A percentile compares a stretch with the other conserved stretches of the same genome.
Evolutionary conservation across 2,888 invertebrate species (phyloP).

Genomic region (Odiellus spinosus): DNA sequence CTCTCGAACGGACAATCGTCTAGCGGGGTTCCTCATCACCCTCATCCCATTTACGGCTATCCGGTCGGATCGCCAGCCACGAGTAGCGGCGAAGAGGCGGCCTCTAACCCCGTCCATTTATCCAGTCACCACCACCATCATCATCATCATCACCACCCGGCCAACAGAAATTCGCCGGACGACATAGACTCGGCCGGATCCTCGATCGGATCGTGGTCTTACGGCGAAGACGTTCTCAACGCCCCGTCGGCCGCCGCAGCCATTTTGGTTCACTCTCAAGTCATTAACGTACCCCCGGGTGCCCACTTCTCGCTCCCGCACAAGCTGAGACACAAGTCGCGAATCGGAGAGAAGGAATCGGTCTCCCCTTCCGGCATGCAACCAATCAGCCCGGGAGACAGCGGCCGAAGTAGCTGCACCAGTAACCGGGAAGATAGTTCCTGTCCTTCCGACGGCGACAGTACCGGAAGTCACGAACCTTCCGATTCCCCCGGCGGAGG

Average conservation of each 20-base stretch:
- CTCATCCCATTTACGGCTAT: not conserved
- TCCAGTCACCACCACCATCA: slow-evolving; percentile 42
- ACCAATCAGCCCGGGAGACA: slow-evolving; percentile 35
- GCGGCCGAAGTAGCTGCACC: slow-evolving; percentile 47
- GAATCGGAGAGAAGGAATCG: slow-evolving; percentile 66
- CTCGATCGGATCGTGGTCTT: slow-evolving; percentile 20
- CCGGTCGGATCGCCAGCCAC: not conserved
- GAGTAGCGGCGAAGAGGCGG: not conserved
- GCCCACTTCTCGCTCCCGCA: slow-evolving; percentile 52
- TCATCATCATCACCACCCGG: slow-evolving; percentile 35
- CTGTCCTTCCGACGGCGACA: slow-evolving; percentile 53
- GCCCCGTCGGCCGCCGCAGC: slow-evolving; percentile 11
- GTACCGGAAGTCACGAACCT: slow-evolving; percentile 15
- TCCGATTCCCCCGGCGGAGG: slow-evolving; percentile 24
- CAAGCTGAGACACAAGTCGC: slow-evolving; percentile 78
- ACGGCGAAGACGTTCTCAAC: slow-evolving; percentile 21
- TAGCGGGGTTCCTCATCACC: slow-evolving; percentile 1
- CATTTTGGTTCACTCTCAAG: slow-evolving; percentile 25
- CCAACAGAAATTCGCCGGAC: slow-evolving; percentile 3
- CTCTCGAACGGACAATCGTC: slow-evolving; percentile 1
- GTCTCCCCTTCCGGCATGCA: slow-evolving; percentile 58
- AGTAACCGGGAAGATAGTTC: slow-evolving; percentile 71
- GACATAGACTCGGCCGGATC: slow-evolving; percentile 12
- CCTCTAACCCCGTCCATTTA: slow-evolving; percentile 7
- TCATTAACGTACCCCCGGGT: not conserved